Evolutionary conservation across 2,888 invertebrate genomes (phyloP).

Genomic region (Apomyelois bistriatella): DNA sequence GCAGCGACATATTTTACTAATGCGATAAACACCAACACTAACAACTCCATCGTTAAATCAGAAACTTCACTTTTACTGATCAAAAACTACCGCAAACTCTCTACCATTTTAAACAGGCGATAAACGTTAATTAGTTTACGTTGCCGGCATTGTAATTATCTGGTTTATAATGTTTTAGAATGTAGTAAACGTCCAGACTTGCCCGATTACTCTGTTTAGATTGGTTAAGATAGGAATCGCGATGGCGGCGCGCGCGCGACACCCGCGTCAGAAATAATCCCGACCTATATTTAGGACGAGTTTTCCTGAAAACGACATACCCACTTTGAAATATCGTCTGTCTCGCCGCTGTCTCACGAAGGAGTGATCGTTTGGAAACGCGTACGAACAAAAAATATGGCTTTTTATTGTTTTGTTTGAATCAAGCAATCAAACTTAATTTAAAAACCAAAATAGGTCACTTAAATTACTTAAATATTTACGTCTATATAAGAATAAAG

Average conservation of each 20-base stretch:
- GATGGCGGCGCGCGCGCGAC: conserved; percentile 58
- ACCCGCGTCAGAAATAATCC: conserved; percentile 70
- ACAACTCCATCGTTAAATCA: conserved; percentile 33
- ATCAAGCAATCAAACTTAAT: too few species aligned
- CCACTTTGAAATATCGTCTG: conserved; percentile 50
- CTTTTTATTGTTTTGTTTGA: not conserved
- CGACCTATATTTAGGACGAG: conserved; percentile 69
- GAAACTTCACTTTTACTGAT: not conserved
- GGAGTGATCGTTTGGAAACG: conserved; percentile 20
- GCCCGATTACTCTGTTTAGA: conserved; percentile 41
- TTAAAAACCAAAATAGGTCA: too few species aligned
- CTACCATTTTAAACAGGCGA: not conserved
- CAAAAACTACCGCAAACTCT: not conserved
- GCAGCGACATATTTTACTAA: conserved; percentile 1
- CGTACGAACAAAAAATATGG: not conserved
- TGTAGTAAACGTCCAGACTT: conserved; percentile 51
- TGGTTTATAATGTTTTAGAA: conserved; percentile 43
- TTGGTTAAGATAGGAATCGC: conserved; percentile 66
- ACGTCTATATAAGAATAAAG: too few species aligned
- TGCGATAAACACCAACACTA: conserved; percentile 35
- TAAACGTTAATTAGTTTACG: conserved; percentile 42
- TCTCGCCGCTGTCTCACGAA: conserved; percentile 18
- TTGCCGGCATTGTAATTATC: conserved; percentile 40
- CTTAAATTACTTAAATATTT: too few species aligned
- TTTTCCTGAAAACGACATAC: conserved; percentile 74